These are phyloP conservation scores for Ailuropoda melanoleuca DNA, from an alignment of 2,113 vertebrate genomes.

Conservation along the genomic window DNA sequence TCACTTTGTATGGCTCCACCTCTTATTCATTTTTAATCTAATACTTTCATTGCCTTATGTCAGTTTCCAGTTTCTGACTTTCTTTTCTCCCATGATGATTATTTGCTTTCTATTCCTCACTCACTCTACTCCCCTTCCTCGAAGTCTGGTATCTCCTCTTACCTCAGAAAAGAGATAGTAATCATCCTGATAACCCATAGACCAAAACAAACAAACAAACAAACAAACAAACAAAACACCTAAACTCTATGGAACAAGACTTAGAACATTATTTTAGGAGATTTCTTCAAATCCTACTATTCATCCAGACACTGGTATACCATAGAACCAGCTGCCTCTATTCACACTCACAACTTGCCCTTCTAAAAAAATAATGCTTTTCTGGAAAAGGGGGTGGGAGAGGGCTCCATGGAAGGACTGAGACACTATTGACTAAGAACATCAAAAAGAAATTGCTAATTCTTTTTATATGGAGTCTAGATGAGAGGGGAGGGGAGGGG, in stretches of 20 bases:
- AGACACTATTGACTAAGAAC: not conserved
- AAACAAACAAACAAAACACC: no score
- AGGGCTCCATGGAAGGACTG: not conserved
- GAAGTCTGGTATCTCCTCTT: not conserved
- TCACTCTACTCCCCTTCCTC: not conserved
- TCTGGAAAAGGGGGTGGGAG: not conserved
- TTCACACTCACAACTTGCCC: not conserved
- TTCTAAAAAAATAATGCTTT: not conserved
- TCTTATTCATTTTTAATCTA: conserved; percentile 52
- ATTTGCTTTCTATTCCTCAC: conserved; percentile 21
- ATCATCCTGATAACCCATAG: conserved; percentile 19
- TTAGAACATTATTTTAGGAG: conserved; percentile 42
- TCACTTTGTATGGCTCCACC: conserved; percentile 15
- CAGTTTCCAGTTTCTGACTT: conserved; percentile 48
- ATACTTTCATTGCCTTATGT: conserved; percentile 38
- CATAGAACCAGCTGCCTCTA: not conserved
- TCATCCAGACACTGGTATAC: not conserved
- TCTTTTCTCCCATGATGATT: conserved; percentile 44
- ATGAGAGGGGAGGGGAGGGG: not conserved
- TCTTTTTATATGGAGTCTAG: conserved; percentile 17
- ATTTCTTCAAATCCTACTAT: conserved; percentile 10
- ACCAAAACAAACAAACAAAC: not conserved
- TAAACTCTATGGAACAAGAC: not conserved
- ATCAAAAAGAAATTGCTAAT: conserved; percentile 13
- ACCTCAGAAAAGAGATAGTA: conserved; percentile 18